Conservation (phyloP, 2,113 vertebrate genomes). For the Mionectes macconnelli region DNA sequence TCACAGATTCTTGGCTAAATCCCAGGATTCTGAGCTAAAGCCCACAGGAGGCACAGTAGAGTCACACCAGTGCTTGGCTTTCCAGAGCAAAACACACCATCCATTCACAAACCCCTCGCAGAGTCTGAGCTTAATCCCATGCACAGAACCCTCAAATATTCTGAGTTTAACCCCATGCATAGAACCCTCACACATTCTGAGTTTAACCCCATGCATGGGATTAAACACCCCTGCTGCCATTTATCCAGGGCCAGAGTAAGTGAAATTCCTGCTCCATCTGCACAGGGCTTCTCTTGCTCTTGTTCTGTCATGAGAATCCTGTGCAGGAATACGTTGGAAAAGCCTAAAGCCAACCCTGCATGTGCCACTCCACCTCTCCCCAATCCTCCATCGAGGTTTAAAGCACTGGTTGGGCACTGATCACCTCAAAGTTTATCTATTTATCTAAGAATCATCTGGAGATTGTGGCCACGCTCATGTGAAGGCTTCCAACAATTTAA, state of each 20-base stretch:
- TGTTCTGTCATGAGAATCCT: background rate
- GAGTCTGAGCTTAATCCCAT: background rate
- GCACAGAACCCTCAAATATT: background rate
- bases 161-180: no score
- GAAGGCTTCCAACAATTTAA: background rate
- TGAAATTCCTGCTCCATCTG: background rate
- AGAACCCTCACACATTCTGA: background rate
- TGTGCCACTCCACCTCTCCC: background rate
- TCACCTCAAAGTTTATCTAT: background rate
- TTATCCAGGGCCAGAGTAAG: background rate
- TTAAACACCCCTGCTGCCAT: background rate
- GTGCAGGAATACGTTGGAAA: background rate
- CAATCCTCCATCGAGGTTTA: background rate
- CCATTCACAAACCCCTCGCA: background rate
- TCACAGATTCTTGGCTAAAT: no score
- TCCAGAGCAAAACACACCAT: slow-evolving; percentile 1
- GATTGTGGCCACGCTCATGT: background rate
- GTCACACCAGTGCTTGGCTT: background rate
- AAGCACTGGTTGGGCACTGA: background rate
- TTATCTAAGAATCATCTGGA: background rate
- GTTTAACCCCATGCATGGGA: background rate
- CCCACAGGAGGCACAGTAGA: background rate
- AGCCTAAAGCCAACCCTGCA: background rate
- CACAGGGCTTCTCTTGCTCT: fast-evolving
- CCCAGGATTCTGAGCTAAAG: no score